phyloP scores from a whole-genome alignment of 2,888 invertebrate genomes.

The Noctua janthe region DNA sequence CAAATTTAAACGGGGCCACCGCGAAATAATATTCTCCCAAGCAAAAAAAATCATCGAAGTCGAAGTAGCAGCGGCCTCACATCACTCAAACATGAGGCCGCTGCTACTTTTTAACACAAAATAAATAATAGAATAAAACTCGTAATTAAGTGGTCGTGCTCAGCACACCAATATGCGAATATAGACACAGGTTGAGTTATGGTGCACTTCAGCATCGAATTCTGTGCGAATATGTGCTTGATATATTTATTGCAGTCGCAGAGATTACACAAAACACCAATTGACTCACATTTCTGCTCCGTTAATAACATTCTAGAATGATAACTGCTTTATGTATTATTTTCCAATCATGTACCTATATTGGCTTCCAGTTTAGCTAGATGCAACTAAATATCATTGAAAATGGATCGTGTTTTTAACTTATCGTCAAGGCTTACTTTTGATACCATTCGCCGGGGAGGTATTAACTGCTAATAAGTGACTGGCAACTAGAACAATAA shows the following conservation, averaged over 20 bases:
- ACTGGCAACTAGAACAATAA: neutral
- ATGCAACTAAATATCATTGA: neutral
- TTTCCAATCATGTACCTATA: neutral
- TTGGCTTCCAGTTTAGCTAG: neutral
- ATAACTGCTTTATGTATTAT: neutral
- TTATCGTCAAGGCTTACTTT: neutral
- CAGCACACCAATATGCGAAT: neutral
- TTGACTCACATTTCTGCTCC: neutral
- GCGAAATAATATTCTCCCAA: too few species aligned
- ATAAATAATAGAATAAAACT: conserved; percentile 7
- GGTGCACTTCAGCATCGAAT: neutral
- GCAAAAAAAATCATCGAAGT: too few species aligned
- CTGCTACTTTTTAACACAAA: neutral
- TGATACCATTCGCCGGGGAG: neutral
- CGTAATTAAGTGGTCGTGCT: conserved; percentile 25
- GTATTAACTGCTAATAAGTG: neutral
- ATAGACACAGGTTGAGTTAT: conserved; percentile 13
- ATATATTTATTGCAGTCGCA: conserved; percentile 16
- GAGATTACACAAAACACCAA: neutral
- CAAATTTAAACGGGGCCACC: too few species aligned
- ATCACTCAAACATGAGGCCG: neutral
- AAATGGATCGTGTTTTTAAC: neutral
- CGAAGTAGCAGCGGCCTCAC: too few species aligned
- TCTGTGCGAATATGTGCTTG: neutral
- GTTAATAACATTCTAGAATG: neutral